These are phyloP conservation scores for Subacronicta megacephala DNA, from an alignment of 2,888 invertebrate genomes.

Conservation along the genomic window DNA sequence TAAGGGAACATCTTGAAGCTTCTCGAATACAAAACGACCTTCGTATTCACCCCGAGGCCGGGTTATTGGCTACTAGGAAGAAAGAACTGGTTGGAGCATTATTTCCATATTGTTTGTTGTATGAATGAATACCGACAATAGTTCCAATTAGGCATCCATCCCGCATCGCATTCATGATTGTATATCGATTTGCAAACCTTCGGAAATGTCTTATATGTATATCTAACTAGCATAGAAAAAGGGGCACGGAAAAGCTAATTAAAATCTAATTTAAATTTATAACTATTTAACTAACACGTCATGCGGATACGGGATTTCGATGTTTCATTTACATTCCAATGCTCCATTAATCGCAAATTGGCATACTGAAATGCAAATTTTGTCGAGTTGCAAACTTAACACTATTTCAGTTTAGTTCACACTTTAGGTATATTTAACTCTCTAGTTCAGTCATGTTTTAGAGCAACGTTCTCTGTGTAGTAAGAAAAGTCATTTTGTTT, in stretches of 20 bases:
- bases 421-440: no score
- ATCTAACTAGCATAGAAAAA: no score
- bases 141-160: not conserved
- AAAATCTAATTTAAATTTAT: constrained; percentile 19
- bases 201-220: no score
- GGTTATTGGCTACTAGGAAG: constrained; percentile 26
- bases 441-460: no score
- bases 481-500: no score
- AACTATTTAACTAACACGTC: constrained; percentile 2
- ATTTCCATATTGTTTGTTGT: constrained; percentile 18
- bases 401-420: no score
- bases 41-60: constrained; percentile 14
- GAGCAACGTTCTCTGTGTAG: no score
- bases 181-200: no score
- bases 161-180: no score
- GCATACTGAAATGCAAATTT: constrained; percentile 34
- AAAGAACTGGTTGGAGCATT: constrained; percentile 15
- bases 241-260: not conserved
- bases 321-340: constrained; percentile 37
- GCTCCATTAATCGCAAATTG: constrained; percentile 18
- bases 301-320: constrained; percentile 7
- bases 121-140: constrained; percentile 2
- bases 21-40: constrained; percentile 21
- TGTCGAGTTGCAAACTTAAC: not conserved
- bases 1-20: constrained; percentile 20